Conservation (phyloP, 2,797 vertebrate species). For the Leuciscus waleckii region DNA sequence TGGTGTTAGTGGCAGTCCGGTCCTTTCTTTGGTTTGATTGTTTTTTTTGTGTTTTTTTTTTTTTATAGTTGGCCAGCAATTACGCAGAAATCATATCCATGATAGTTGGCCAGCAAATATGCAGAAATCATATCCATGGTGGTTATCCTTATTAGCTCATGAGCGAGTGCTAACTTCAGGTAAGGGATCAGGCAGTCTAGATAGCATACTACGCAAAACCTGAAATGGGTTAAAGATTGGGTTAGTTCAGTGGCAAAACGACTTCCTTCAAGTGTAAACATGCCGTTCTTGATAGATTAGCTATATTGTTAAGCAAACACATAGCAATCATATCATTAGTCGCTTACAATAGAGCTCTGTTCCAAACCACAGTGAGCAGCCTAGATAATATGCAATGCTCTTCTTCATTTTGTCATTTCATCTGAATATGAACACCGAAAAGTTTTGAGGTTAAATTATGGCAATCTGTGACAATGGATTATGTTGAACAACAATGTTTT, state of each 20-base stretch:
- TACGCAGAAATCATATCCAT: slow-evolving; percentile 90
- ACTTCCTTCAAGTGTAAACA: slow-evolving; percentile 45
- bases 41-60: neutral
- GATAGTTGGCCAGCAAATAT: slow-evolving; percentile 81
- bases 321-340: neutral
- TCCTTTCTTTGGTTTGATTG: slow-evolving; percentile 76
- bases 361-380: slow-evolving; percentile 16
- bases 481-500: no score
- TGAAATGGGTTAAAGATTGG: slow-evolving; percentile 98
- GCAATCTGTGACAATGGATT: neutral
- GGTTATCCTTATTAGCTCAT: slow-evolving; percentile 93
- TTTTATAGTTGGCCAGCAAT: slow-evolving; percentile 77
- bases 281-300: slow-evolving; percentile 44
- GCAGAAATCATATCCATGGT: slow-evolving; percentile 90
- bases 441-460: neutral
- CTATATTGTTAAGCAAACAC: slow-evolving; percentile 18
- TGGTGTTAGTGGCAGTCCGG: slow-evolving; percentile 94
- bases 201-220: slow-evolving; percentile 97
- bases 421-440: neutral
- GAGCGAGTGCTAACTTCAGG: slow-evolving; percentile 93
- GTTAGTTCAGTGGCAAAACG: slow-evolving; percentile 80
- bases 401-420: neutral
- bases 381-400: neutral
- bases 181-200: slow-evolving; percentile 93
- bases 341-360: slow-evolving; percentile 15